Evolutionary conservation across 2,797 vertebrate genomes (phyloP).

Genomic region (Apogon talboti): DNA sequence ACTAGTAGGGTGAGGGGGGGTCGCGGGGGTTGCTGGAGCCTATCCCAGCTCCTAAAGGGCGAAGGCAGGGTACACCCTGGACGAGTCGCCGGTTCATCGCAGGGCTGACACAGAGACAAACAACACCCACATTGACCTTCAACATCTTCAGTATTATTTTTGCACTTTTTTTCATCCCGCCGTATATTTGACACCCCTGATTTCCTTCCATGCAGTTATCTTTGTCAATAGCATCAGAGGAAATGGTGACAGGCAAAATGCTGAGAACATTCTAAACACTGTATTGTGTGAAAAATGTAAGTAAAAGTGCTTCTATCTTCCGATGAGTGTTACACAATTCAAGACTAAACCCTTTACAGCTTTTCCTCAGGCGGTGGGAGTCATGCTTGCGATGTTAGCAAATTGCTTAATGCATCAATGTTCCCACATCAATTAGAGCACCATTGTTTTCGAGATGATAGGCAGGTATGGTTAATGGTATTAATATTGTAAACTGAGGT

Average conservation of each 20-base stretch:
- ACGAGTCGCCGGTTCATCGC: too few species aligned
- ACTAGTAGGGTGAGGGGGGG: too few species aligned
- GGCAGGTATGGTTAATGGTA: slow-evolving; percentile 55
- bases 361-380: slow-evolving; percentile 13
- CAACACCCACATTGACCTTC: too few species aligned
- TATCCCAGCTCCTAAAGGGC: too few species aligned
- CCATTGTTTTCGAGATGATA: slow-evolving; percentile 34
- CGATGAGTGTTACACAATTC: not conserved
- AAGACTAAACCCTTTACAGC: slow-evolving; percentile 4
- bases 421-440: slow-evolving; percentile 25
- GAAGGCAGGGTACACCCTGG: too few species aligned
- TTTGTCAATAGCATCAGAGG: slow-evolving; percentile 3
- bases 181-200: too few species aligned
- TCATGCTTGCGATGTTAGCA: slow-evolving; percentile 16
- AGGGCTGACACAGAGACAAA: too few species aligned
- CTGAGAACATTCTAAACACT: not conserved
- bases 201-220: not conserved
- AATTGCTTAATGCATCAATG: slow-evolving; percentile 19
- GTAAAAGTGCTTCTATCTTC: not conserved
- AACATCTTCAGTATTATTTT: too few species aligned
- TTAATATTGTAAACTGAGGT: slow-evolving; percentile 62
- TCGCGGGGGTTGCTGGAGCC: too few species aligned
- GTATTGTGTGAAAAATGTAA: not conserved
- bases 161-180: too few species aligned
- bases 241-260: not conserved